Evolutionary conservation across 2,113 vertebrate genomes (phyloP).

Genomic region (Charina bottae): DNA sequence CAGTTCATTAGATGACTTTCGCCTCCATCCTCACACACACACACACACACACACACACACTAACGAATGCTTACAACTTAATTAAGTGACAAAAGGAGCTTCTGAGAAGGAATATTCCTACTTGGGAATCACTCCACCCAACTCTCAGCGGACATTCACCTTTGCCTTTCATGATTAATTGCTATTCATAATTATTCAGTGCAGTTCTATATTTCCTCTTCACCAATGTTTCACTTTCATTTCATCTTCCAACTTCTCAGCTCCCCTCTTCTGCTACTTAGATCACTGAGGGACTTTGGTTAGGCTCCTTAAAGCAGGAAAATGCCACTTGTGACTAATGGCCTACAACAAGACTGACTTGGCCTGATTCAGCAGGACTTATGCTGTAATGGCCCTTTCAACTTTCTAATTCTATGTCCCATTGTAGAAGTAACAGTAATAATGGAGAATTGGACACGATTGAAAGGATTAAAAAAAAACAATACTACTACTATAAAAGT

Average conservation of each 20-base stretch:
- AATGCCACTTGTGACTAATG: slow-evolving; percentile 51
- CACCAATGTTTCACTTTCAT: not conserved
- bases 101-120: not conserved
- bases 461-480: not conserved
- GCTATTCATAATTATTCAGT: slow-evolving; percentile 44
- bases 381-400: not conserved
- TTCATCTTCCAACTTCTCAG: slow-evolving; percentile 15
- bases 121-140: slow-evolving; percentile 27
- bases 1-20: not conserved
- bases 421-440: not conserved
- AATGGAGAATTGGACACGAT: not conserved
- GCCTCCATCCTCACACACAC: not conserved
- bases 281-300: slow-evolving; percentile 64
- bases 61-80: not conserved
- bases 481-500: not conserved
- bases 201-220: slow-evolving; percentile 39
- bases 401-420: not conserved
- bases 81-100: not conserved
- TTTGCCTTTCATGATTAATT: slow-evolving; percentile 68
- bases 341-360: not conserved
- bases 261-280: slow-evolving; percentile 12
- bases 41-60: not conserved
- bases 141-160: slow-evolving; percentile 49
- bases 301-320: slow-evolving; percentile 60
- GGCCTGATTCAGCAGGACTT: not conserved